Conservation (phyloP, 2,797 vertebrate species). For the Eulemur mongoz region DNA sequence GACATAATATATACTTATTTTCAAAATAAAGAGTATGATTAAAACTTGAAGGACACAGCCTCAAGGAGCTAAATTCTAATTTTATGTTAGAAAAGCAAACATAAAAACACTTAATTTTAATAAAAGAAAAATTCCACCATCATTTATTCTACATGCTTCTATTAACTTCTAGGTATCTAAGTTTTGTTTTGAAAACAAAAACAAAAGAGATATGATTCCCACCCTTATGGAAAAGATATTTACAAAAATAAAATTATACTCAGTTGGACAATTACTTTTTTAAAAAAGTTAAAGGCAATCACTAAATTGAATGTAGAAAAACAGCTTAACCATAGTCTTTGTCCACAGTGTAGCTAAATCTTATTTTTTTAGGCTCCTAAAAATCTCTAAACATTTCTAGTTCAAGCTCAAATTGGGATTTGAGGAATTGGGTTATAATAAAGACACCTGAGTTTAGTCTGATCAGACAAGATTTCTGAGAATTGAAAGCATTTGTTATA, state of each 20-base stretch:
- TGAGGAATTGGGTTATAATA: neutral
- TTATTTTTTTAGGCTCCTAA: neutral
- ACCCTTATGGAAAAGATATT: neutral
- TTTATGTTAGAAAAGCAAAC: slow-evolving; percentile 37
- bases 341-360: neutral
- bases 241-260: neutral
- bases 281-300: neutral
- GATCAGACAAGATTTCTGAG: slow-evolving; percentile 47
- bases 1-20: slow-evolving; percentile 16
- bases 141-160: neutral
- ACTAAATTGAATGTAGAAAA: neutral
- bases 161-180: neutral
- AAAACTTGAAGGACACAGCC: neutral
- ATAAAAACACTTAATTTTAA: slow-evolving; percentile 2
- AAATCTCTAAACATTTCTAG: neutral
- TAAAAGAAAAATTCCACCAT: neutral
- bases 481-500: slow-evolving; percentile 41
- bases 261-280: neutral
- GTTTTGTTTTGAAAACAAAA: neutral
- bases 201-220: neutral
- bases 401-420: neutral
- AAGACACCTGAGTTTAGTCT: slow-evolving; percentile 36
- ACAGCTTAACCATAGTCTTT: neutral
- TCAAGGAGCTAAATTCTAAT: neutral
- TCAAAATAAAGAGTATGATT: slow-evolving; percentile 44